Conservation (phyloP, 2,113 vertebrate genomes). For the Cyprinus carpio region DNA sequence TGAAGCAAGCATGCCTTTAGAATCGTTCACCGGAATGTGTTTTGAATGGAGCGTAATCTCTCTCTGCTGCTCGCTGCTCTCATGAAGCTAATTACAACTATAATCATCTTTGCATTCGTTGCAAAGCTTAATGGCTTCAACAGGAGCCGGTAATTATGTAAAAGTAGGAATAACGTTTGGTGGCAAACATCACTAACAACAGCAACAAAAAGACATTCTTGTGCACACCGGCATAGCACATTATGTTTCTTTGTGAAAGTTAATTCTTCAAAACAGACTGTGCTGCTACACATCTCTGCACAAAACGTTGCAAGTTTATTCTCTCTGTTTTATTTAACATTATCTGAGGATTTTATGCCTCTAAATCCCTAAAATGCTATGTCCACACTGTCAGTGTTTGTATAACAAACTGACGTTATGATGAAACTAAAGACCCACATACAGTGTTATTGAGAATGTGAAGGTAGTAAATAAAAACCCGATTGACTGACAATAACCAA, state of each 20-base stretch:
- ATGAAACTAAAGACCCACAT: neutral
- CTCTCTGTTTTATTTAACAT: neutral
- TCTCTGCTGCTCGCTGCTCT: constrained; percentile 39
- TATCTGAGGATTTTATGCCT: constrained; percentile 27
- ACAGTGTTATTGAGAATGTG: neutral
- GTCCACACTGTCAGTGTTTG: neutral
- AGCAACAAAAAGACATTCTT: constrained; percentile 45
- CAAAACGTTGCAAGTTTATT: neutral
- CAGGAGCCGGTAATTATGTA: constrained; percentile 53
- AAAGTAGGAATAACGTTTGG: constrained; percentile 50
- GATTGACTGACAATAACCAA: too few relatives aligned
- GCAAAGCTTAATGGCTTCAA: constrained; percentile 50
- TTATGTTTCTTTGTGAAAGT: constrained; percentile 35
- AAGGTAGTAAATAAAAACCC: neutral
- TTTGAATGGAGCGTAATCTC: constrained; percentile 46
- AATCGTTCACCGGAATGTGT: constrained; percentile 29
- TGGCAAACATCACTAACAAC: constrained; percentile 50
- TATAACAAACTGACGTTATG: neutral
- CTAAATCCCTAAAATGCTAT: neutral
- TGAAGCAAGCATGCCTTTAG: constrained; percentile 24
- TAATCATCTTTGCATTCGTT: constrained; percentile 57
- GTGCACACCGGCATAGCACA: constrained; percentile 33
- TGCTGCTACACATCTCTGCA: neutral
- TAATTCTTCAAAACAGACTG: constrained; percentile 23
- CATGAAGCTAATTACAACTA: constrained; percentile 55